Percentiles rank a stretch among this genome's conserved stretches.
Conservation (phyloP, 1,140 invertebrate genomes). For the Acarapis woodi region DNA sequence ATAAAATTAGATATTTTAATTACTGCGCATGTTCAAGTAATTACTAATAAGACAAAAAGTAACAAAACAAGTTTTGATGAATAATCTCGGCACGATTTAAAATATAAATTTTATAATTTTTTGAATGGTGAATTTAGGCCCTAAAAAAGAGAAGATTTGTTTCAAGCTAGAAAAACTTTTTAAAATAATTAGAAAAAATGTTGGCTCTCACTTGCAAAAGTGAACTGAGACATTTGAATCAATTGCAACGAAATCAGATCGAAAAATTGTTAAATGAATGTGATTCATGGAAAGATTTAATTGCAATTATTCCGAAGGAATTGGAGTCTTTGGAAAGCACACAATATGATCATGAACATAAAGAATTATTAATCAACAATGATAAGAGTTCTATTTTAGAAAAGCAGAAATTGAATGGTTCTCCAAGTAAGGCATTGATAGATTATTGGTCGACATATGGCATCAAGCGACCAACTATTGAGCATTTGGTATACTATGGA, state of each 20-base stretch:
- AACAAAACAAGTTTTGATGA: too few relatives aligned
- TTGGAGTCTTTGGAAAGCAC: too few relatives aligned
- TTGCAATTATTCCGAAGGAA: slow-evolving; percentile 7
- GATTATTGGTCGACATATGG: slow-evolving; percentile 12
- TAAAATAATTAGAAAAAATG: too few relatives aligned
- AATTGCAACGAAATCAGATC: slow-evolving; percentile 3
- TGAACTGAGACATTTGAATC: slow-evolving; percentile 7
- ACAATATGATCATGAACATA: slow-evolving; percentile 5
- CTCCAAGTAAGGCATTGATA: slow-evolving; percentile 10
- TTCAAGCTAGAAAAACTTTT: too few relatives aligned
- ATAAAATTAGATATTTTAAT: too few relatives aligned
- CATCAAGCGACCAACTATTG: slow-evolving; percentile 9
- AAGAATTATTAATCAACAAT: not conserved
- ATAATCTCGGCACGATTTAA: too few relatives aligned
- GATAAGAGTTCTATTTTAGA: slow-evolving; percentile 7
- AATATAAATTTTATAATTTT: too few relatives aligned
- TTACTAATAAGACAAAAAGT: too few relatives aligned
- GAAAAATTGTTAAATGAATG: slow-evolving; percentile 5
- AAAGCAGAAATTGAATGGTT: slow-evolving; percentile 7
- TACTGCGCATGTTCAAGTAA: too few relatives aligned
- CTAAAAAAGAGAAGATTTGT: too few relatives aligned
- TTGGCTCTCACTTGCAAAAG: slow-evolving; percentile 1
- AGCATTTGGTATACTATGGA: slow-evolving; percentile 8
- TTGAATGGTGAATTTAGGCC: too few relatives aligned
- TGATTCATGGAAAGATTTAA: slow-evolving; percentile 9